These are phyloP conservation scores for Actias luna DNA, from an alignment of 2,888 invertebrate genomes.

Conservation along the genomic window DNA sequence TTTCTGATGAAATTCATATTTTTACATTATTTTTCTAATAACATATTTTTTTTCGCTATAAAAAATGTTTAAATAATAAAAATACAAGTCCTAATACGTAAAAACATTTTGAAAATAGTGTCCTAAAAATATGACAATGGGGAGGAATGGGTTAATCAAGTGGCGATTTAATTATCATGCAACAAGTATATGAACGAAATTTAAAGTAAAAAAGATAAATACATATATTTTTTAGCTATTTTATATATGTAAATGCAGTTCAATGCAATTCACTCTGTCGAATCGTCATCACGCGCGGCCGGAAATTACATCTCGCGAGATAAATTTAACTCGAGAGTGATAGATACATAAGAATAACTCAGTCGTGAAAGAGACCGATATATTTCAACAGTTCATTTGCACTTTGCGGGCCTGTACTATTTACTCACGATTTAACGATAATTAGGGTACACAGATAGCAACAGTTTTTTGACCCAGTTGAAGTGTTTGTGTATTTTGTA, in stretches of 20 bases:
- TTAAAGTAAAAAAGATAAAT: too few relatives aligned
- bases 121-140: too few relatives aligned
- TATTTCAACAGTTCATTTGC: slow-evolving; percentile 36
- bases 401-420: slow-evolving; percentile 37
- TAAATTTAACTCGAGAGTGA: slow-evolving; percentile 71
- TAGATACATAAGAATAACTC: slow-evolving; percentile 41
- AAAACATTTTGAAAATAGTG: too few relatives aligned
- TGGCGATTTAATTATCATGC: too few relatives aligned
- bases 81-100: too few relatives aligned
- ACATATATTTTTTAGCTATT: neutral
- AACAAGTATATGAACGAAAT: too few relatives aligned
- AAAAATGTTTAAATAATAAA: too few relatives aligned
- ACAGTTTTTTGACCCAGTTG: slow-evolving; percentile 27
- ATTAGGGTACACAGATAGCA: slow-evolving; percentile 43
- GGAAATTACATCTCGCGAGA: slow-evolving; percentile 67
- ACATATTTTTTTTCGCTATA: too few relatives aligned
- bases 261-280: slow-evolving; percentile 45
- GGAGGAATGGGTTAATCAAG: too few relatives aligned
- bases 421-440: slow-evolving; percentile 44
- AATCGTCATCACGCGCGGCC: slow-evolving; percentile 54
- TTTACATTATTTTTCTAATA: too few relatives aligned
- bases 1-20: too few relatives aligned
- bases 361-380: slow-evolving; percentile 36
- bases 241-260: slow-evolving; percentile 44
- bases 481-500: slow-evolving; percentile 13